Percentiles rank a stretch among this genome's conserved stretches.
Evolutionary conservation across 2,113 vertebrate species (phyloP).

Genomic region (Seriola quinqueradiata): DNA sequence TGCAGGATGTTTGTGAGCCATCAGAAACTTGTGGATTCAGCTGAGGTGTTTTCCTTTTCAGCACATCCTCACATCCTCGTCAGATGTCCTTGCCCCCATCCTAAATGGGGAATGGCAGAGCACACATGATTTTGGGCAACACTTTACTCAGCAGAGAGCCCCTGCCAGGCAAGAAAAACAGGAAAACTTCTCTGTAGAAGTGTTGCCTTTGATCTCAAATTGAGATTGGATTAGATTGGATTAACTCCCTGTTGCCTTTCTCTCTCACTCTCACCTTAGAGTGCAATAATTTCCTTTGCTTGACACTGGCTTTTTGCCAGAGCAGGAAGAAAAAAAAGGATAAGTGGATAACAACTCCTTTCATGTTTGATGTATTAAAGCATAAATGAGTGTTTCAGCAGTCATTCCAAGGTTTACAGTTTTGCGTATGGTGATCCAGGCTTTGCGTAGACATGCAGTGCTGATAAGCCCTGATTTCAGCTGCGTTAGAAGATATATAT

Average conservation of each 20-base stretch:
- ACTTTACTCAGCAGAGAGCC: conserved; percentile 25
- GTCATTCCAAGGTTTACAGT: conserved; percentile 31
- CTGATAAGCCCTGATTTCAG: conserved; percentile 12
- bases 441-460: conserved; percentile 8
- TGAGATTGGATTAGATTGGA: conserved; percentile 74
- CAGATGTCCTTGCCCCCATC: conserved; percentile 26
- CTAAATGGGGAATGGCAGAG: conserved; percentile 26
- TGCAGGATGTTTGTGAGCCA: conserved; percentile 22
- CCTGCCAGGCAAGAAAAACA: conserved; percentile 54
- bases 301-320: conserved; percentile 57
- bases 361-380: conserved; percentile 55
- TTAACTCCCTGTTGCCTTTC: conserved; percentile 58
- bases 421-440: conserved; percentile 14
- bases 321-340: conserved; percentile 41
- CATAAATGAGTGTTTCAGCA: conserved; percentile 16
- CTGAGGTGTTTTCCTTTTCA: conserved; percentile 43
- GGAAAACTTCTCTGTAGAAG: conserved; percentile 52
- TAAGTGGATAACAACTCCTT: conserved; percentile 54
- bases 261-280: conserved; percentile 38
- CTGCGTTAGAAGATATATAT: conserved; percentile 25
- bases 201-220: conserved; percentile 72
- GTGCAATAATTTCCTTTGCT: conserved; percentile 53
- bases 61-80: conserved; percentile 14
- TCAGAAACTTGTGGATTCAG: conserved; percentile 39
- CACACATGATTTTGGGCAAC: conserved; percentile 36